A percentile compares a stretch with the other conserved stretches of the same genome.
These are phyloP conservation scores for Halocynthia aurantium DNA, from an alignment of 23 tunicate genomes.

Conservation along the genomic window DNA sequence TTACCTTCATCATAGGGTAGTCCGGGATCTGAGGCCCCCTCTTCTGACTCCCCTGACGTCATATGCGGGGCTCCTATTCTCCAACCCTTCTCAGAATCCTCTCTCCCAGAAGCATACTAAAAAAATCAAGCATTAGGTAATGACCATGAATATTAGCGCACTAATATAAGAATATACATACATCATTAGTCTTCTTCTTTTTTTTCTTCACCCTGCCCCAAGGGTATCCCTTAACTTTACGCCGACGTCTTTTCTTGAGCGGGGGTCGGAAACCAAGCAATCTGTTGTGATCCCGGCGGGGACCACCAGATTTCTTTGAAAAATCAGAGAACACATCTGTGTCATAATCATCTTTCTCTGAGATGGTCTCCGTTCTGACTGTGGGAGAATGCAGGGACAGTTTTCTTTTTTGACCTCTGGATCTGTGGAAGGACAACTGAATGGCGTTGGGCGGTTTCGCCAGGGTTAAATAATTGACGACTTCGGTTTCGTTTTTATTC, in stretches of 20 bases:
- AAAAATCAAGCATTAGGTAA: not conserved
- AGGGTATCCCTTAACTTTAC: slow-evolving; percentile 79
- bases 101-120: slow-evolving; percentile 19
- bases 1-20: not conserved
- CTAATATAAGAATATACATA: not conserved
- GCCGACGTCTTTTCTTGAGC: slow-evolving; percentile 29
- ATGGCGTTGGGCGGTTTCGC: not conserved
- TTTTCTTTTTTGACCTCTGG: slow-evolving; percentile 7
- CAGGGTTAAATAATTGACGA: not conserved
- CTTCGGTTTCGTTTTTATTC: not conserved
- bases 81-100: slow-evolving; percentile 52
- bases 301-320: not conserved
- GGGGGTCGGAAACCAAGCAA: not conserved
- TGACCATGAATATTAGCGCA: not conserved
- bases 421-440: not conserved
- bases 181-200: slow-evolving; percentile 34
- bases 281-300: too few species aligned
- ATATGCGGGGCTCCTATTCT: slow-evolving; percentile 63
- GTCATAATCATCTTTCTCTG: slow-evolving; percentile 3
- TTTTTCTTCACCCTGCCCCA: slow-evolving; percentile 62
- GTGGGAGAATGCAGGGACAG: not conserved
- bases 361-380: not conserved
- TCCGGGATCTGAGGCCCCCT: slow-evolving; percentile 3
- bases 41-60: slow-evolving; percentile 59
- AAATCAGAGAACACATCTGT: not conserved